Evolutionary conservation across 2,113 vertebrate genomes (phyloP).

Genomic region (Athene cunicularia): DNA sequence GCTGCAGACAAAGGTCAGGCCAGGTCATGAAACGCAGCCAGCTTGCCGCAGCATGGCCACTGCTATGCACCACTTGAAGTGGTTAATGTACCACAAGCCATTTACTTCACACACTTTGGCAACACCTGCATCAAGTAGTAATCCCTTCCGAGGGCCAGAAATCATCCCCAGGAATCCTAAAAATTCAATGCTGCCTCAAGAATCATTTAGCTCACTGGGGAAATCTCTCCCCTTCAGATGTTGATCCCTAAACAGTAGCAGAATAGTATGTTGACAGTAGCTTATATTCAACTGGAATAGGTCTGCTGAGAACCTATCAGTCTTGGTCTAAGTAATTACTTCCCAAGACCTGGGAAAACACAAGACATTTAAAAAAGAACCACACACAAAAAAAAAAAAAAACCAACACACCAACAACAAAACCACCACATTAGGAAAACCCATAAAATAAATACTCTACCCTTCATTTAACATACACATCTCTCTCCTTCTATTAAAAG

Average conservation of each 20-base stretch:
- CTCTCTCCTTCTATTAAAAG: not conserved
- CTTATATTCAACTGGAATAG: not conserved
- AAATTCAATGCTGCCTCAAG: not conserved
- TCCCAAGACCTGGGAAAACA: not conserved
- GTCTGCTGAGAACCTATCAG: not conserved
- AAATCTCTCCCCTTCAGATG: not conserved
- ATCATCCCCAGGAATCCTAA: not conserved
- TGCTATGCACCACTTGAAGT: not conserved
- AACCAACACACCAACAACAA: no score
- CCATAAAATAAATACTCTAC: not conserved
- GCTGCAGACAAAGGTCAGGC: not conserved
- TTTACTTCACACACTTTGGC: not conserved
- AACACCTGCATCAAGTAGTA: not conserved
- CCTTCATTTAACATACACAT: not conserved
- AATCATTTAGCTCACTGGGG: not conserved
- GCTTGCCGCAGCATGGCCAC: not conserved
- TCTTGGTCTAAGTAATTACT: not conserved
- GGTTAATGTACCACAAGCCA: not conserved
- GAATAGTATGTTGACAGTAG: not conserved
- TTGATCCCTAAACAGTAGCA: not conserved
- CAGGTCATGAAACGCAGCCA: not conserved
- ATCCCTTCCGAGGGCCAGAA: not conserved
- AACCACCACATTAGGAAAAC: not conserved
- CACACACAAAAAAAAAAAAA: no score
- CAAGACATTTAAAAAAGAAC: not conserved